Percentiles rank a stretch among this genome's conserved stretches.
Conservation (phyloP, 2,113 vertebrate genomes). For the Podocnemis expansa region DNA sequence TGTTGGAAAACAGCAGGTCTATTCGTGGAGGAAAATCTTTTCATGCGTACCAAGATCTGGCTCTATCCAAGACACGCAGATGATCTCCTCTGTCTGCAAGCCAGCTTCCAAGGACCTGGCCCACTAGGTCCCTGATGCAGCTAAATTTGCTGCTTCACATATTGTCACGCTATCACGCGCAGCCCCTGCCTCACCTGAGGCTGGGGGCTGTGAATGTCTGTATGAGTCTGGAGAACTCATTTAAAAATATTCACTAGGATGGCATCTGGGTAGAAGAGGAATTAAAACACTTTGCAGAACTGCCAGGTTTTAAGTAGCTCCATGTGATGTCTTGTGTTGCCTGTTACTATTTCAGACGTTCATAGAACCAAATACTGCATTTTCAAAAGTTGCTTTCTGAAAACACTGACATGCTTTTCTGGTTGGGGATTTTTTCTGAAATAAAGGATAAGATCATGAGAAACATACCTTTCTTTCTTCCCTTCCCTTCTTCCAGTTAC, state of each 20-base stretch:
- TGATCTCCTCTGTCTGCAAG: not conserved
- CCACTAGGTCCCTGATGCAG: not conserved
- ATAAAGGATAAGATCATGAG: not conserved
- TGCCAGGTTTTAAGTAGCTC: not conserved
- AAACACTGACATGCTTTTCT: not conserved
- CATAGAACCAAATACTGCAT: not conserved
- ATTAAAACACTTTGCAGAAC: not conserved
- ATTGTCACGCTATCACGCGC: accelerated
- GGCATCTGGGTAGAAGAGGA: not conserved
- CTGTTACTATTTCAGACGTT: not conserved
- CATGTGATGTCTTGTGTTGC: not conserved
- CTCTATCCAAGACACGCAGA: not conserved
- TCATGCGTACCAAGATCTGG: accelerated
- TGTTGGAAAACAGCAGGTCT: not conserved
- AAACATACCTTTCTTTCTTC: too few species aligned
- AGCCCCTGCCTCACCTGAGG: not conserved
- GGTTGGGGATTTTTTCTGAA: not conserved
- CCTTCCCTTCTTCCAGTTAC: too few species aligned
- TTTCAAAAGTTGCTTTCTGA: not conserved
- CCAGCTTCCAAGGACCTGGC: not conserved
- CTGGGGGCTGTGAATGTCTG: not conserved
- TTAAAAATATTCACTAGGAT: not conserved
- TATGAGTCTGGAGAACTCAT: not conserved
- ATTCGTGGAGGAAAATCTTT: not conserved
- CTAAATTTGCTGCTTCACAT: not conserved